phyloP scores from a whole-genome alignment of 2,888 invertebrate species.

The Cephus runcator region DNA sequence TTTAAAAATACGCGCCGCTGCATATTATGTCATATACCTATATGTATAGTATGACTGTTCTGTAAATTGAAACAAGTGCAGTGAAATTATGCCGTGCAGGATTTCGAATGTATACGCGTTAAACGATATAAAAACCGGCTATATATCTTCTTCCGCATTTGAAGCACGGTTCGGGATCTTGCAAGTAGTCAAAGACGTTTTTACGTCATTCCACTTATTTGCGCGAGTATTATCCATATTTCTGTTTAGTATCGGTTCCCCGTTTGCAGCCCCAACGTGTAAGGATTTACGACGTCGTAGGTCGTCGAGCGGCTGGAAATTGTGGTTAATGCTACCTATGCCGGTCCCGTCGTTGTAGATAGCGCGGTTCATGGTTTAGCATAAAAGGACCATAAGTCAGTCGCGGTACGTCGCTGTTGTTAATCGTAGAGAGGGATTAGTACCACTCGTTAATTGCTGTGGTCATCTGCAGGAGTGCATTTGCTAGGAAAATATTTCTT shows the following conservation, averaged over 20 bases:
- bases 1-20: background rate
- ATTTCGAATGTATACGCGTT: background rate
- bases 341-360: background rate
- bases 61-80: background rate
- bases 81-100: background rate
- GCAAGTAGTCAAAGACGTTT: background rate
- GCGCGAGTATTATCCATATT: constrained; percentile 28
- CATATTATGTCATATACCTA: background rate
- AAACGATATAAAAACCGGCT: background rate
- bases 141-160: background rate
- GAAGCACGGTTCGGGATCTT: background rate
- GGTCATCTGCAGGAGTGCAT: background rate
- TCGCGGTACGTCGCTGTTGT: background rate
- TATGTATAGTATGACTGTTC: background rate
- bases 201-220: constrained; percentile 18
- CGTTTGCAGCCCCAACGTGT: constrained; percentile 18
- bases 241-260: constrained; percentile 34
- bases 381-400: background rate
- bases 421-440: background rate
- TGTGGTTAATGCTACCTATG: constrained; percentile 20
- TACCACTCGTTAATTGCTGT: background rate
- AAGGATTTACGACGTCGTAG: constrained; percentile 50
- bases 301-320: constrained; percentile 38
- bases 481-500: background rate
- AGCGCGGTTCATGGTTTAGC: constrained; percentile 10